A percentile compares a stretch with the other conserved stretches of the same genome.
phyloP scores from a whole-genome alignment of 2,113 vertebrate species.

The Chaenocephalus aceratus region DNA sequence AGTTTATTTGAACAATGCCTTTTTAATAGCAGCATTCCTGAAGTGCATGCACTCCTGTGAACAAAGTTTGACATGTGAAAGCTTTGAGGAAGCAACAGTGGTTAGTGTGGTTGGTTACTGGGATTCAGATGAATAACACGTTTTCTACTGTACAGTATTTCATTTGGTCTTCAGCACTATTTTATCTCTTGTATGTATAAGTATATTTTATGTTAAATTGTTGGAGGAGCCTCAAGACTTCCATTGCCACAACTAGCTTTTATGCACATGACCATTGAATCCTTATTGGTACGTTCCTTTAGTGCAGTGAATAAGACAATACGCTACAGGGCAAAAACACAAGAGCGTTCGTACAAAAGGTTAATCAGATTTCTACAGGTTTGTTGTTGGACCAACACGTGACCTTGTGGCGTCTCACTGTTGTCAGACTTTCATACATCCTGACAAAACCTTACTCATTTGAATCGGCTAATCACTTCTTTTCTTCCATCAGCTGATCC shows the following conservation, averaged over 20 bases:
- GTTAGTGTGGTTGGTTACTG: background rate
- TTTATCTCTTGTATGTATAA: too few relatives aligned
- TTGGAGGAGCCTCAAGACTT: too few relatives aligned
- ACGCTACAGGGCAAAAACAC: too few relatives aligned
- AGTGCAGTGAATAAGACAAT: constrained; percentile 7
- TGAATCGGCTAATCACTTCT: background rate
- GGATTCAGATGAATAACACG: background rate
- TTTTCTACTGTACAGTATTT: background rate
- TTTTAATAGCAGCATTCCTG: constrained; percentile 5
- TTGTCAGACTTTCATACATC: background rate
- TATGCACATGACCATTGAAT: too few relatives aligned
- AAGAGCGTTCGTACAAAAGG: too few relatives aligned
- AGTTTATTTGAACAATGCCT: background rate
- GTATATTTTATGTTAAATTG: too few relatives aligned
- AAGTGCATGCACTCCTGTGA: background rate
- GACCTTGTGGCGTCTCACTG: background rate
- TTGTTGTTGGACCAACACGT: background rate
- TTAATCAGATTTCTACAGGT: background rate
- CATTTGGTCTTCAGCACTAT: too few relatives aligned
- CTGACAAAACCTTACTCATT: background rate
- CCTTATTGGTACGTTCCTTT: background rate
- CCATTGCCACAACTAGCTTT: too few relatives aligned
- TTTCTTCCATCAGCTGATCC: constrained; percentile 12
- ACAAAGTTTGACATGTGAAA: background rate
- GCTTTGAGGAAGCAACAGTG: background rate